Conservation (phyloP, 2,797 vertebrate genomes). For the Hoplostethus atlanticus region DNA sequence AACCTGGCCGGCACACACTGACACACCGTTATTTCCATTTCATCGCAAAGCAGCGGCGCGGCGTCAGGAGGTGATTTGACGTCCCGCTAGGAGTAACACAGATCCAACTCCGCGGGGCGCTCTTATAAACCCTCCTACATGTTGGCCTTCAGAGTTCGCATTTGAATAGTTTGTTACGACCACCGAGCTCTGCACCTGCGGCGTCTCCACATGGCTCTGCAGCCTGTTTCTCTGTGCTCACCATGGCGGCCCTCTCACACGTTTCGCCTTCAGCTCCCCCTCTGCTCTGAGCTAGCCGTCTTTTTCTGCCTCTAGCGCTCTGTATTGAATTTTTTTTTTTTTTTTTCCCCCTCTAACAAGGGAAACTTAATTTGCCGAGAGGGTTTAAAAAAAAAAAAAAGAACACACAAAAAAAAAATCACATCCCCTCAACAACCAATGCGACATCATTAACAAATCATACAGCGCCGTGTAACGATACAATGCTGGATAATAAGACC, state of each 20-base stretch:
- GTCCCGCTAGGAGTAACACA: constrained; percentile 42
- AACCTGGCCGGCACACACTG: constrained; percentile 32
- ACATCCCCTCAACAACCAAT: too few relatives aligned
- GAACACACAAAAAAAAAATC: too few relatives aligned
- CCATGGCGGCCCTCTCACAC: constrained; percentile 47
- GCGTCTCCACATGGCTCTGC: constrained; percentile 48
- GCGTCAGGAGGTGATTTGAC: constrained; percentile 50
- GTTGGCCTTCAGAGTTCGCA: constrained; percentile 47
- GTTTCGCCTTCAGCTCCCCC: constrained; percentile 22
- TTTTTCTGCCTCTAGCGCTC: neutral
- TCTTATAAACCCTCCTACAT: constrained; percentile 24
- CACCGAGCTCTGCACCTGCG: constrained; percentile 46
- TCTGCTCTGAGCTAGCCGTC: neutral
- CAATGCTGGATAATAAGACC: neutral
- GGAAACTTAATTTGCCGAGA: neutral
- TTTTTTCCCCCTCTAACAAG: neutral
- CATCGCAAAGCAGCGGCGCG: constrained; percentile 35
- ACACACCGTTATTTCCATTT: constrained; percentile 56
- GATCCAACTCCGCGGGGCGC: constrained; percentile 26
- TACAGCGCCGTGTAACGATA: too few relatives aligned
- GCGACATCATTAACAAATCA: too few relatives aligned
- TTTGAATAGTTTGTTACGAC: constrained; percentile 56
- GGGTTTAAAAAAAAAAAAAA: neutral
- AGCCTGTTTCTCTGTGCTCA: constrained; percentile 59
- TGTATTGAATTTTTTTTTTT: neutral